Conservation (phyloP, 2,888 invertebrate genomes). For the Cacoxenus indagator region DNA sequence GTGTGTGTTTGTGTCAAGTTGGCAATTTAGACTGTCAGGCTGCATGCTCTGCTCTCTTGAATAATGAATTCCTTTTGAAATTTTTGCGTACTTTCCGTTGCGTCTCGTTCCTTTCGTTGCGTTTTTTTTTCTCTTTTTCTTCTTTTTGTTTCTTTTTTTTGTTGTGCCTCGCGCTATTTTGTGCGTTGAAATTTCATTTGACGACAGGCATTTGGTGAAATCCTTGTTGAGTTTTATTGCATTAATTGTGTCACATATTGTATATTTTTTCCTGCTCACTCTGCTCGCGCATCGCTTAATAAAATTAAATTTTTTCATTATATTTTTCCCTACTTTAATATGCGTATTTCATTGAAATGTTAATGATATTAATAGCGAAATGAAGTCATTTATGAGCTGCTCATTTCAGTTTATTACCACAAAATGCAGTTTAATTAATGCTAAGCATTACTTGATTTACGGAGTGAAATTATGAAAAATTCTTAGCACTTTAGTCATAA, state of each 20-base stretch:
- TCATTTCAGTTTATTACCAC: too few relatives aligned
- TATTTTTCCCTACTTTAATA: background rate
- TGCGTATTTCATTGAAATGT: background rate
- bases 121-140: background rate
- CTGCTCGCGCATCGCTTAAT: background rate
- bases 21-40: slow-evolving; percentile 55
- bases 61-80: slow-evolving; percentile 17
- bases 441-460: too few relatives aligned
- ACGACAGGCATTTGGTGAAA: slow-evolving; percentile 13
- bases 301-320: background rate
- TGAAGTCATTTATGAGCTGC: background rate
- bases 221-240: slow-evolving; percentile 10
- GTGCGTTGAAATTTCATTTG: background rate
- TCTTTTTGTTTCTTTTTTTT: background rate
- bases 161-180: background rate
- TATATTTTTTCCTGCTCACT: background rate
- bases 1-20: slow-evolving; percentile 47
- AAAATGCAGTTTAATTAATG: too few relatives aligned
- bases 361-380: background rate
- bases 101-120: background rate
- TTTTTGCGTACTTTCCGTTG: background rate
- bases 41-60: slow-evolving; percentile 1
- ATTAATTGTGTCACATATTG: slow-evolving; percentile 9
- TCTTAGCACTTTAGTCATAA: too few relatives aligned
- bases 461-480: too few relatives aligned